Base-by-base conservation (phyloP, 2,888 invertebrate species). In the Prenolepis imparis region DNA sequence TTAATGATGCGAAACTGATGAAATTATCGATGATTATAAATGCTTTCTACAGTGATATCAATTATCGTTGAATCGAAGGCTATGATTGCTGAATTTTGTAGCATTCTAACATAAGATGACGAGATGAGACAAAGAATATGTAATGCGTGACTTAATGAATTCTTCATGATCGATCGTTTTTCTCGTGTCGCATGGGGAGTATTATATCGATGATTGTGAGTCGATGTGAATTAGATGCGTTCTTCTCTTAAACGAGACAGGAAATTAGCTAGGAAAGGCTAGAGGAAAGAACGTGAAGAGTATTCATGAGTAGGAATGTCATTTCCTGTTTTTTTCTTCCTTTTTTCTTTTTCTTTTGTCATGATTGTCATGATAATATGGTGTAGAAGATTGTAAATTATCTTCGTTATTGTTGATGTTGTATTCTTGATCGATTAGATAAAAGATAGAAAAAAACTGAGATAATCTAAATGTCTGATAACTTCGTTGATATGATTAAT, bases 161-260 rank as follows among this genome's bases (percentile, higher is more conserved):
- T 36, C 64, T 57, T 36, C 36, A 36, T 57, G 21, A 86, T 36
- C 32, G 75, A 63, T 86, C 75, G 61, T 63, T 84, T 81, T 28
- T 28, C 3, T 36, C 18, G 78, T 75, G 75, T 67, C 61, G 39
- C 44, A 57, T 66, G 74, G 61, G 55, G 55, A 67, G 28, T 67
- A n/a, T 52, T 52, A n/a, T 52, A 77, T 55, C 12, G 75, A 75
- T 77, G 55, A 55, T 67, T 55, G 67, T 74, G 48, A 48, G n/a
- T 63, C 48, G 59, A 74, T 74, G 73, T 75, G 39, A 48, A 39
- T 18, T 52, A 18, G 6, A 39, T 67, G 67, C 55, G 18, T 57
- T 32, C 3, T 66, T 75, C 24, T 73, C 11, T 41, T 55, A 44
- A n/a, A 66, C 8, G 32, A n/a, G 11, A 21, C 24, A 32, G 28